Percentiles rank a stretch among this genome's conserved stretches.
Evolutionary conservation across 2,888 invertebrate genomes (phyloP).

Genomic region (Acrobeloides nanus): DNA sequence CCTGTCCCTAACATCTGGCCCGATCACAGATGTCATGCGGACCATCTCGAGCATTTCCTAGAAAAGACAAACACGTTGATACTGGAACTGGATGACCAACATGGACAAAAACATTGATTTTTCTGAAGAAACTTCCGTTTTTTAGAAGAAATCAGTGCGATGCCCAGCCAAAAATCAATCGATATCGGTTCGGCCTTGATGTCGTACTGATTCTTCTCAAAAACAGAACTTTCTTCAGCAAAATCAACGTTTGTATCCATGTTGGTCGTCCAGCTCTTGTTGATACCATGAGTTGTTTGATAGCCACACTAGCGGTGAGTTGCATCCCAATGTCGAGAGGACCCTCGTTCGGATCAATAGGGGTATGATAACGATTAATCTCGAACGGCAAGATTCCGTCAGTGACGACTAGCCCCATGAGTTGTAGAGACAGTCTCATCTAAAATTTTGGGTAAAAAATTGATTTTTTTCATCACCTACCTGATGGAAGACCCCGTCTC

Average conservation of each 20-base stretch:
- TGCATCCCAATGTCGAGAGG: conserved; percentile 56
- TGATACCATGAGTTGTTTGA: conserved; percentile 71
- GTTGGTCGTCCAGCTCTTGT: no score
- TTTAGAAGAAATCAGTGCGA: no score
- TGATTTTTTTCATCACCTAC: conserved; percentile 14
- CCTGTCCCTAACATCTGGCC: conserved; percentile 67
- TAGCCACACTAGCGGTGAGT: conserved; percentile 67
- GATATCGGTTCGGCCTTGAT: no score
- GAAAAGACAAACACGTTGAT: conserved; percentile 1
- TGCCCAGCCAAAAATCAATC: no score
- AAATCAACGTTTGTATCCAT: no score
- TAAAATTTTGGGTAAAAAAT: conserved; percentile 12
- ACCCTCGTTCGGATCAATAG: conserved; percentile 33
- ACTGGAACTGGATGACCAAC: no score
- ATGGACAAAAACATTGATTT: no score
- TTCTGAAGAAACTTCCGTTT: conserved; percentile 2
- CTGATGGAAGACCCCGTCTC: conserved; percentile 87
- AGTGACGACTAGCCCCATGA: conserved; percentile 91
- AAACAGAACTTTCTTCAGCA: no score
- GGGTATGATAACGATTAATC: conserved; percentile 33
- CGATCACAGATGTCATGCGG: conserved; percentile 68
- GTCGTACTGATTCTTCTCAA: no score
- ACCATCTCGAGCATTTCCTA: conserved; percentile 75
- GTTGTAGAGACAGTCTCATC: conserved; percentile 90
- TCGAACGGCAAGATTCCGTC: conserved; percentile 70